These are phyloP conservation scores for Dysdera silvatica DNA, from an alignment of 1,140 invertebrate genomes.

Conservation along the genomic window DNA sequence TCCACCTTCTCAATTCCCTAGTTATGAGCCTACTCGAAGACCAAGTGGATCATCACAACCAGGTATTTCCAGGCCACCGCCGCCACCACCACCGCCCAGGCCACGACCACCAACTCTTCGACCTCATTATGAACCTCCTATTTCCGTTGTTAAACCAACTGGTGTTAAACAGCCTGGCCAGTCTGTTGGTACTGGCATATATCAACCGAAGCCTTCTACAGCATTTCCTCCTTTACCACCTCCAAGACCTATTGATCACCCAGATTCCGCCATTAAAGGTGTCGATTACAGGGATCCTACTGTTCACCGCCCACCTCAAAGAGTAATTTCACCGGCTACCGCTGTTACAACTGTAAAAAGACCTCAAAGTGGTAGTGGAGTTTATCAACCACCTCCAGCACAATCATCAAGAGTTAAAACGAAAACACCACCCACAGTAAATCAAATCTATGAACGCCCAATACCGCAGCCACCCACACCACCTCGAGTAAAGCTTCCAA, in stretches of 20 bases:
- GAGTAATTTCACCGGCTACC: slow-evolving; percentile 11
- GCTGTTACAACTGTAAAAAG: slow-evolving; percentile 9
- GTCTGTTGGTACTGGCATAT: slow-evolving; percentile 3
- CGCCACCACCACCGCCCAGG: not conserved
- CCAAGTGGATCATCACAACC: slow-evolving; percentile 13
- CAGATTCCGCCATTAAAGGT: slow-evolving; percentile 16
- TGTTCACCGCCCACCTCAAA: slow-evolving; percentile 7
- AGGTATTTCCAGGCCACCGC: not conserved
- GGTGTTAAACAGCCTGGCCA: slow-evolving; percentile 1
- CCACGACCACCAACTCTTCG: not conserved
- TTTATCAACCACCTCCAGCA: not conserved
- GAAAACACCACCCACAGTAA: not conserved
- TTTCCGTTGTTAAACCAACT: not conserved
- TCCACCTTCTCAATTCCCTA: not conserved
- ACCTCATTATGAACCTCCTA: no score
- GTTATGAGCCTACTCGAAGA: slow-evolving; percentile 20
- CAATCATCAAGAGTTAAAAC: slow-evolving; percentile 4
- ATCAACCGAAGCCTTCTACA: slow-evolving; percentile 15
- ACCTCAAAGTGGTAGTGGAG: not conserved
- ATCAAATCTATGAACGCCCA: slow-evolving; percentile 3
- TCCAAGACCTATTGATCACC: slow-evolving; percentile 18
- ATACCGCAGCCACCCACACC: slow-evolving; percentile 1
- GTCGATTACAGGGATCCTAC: not conserved
- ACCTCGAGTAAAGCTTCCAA: slow-evolving; percentile 3
- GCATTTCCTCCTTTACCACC: slow-evolving; percentile 17